A percentile compares a stretch with the other conserved stretches of the same genome.
Evolutionary conservation across 2,888 invertebrate species (phyloP).

Genomic region (Hemaris fuciformis): DNA sequence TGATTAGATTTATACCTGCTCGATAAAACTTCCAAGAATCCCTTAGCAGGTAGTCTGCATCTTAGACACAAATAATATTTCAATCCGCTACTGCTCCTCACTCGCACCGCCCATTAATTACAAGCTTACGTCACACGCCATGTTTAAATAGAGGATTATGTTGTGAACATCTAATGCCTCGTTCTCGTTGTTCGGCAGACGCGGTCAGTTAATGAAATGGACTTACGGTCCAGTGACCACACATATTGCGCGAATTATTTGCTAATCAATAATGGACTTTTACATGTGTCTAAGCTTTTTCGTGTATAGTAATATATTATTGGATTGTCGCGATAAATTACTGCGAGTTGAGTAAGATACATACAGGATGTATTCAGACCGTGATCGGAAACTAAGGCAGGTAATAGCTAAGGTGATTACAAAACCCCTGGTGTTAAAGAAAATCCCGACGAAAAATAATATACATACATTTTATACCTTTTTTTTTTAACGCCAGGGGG

Average conservation of each 20-base stretch:
- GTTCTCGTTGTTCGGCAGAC: conserved; percentile 29
- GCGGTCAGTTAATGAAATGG: conserved; percentile 29
- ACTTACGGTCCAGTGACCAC: conserved; percentile 21
- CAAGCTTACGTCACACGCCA: conserved; percentile 41
- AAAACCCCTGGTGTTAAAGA: too few species aligned
- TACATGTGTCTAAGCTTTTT: neutral
- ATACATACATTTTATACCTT: too few species aligned
- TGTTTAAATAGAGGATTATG: conserved; percentile 42
- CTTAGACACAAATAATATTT: neutral
- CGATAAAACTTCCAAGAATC: too few species aligned
- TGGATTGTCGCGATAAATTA: too few species aligned
- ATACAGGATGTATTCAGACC: too few species aligned
- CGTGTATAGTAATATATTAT: neutral
- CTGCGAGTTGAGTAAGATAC: too few species aligned
- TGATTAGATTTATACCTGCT: too few species aligned
- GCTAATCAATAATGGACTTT: neutral
- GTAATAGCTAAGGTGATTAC: too few species aligned
- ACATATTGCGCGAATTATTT: conserved; percentile 14
- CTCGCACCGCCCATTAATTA: conserved; percentile 21
- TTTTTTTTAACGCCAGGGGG: too few species aligned
- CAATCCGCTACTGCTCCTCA: conserved; percentile 18
- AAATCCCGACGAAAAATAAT: too few species aligned
- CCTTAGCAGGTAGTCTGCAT: neutral
- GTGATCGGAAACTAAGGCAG: too few species aligned
- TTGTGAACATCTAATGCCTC: conserved; percentile 40